Base-by-base conservation (phyloP, 2,888 invertebrate genomes). In the Thalpophila matura region DNA sequence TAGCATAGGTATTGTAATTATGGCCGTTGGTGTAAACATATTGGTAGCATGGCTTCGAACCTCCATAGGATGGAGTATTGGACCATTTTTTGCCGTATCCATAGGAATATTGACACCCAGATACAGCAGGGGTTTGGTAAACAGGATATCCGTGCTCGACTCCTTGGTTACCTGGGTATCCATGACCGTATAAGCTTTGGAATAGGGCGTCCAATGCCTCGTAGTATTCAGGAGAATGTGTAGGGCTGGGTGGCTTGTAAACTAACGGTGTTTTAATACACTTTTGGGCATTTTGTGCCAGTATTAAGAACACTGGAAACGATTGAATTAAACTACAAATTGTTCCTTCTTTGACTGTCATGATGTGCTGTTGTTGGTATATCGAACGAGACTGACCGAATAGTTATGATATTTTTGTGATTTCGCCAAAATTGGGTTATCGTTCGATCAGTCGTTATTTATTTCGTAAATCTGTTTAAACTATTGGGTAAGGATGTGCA, bases 221-320 rank as follows among this genome's bases (percentile, higher is more conserved):
- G 50, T 94, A 94, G 33, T 93, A 94, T 31, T 94, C 94, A 0
- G 95, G 93, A 0, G 94, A 85, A 7, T 88, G 92, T 0, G 94
- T 94, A 0, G 95, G 91, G 0, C 73, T 80, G 0, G 95, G 95
- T 0, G 93, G 95, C 33, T 92, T 91, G 57, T 95, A 95, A 0
- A 92, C 61, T 0, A 95, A 80, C 0, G 90, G 94, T 0, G 94
- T 94, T 54, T 91, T 87, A 0, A 94, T 33, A 64, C 95, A 95
- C 74, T 79, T 87, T 3, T 90, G 86, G 10, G 86, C 78, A 14
- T 93, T 94, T 54, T 95, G 95, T 0, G 93, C 94, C 3, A 95
- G 54, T 4, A 95, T 95, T 7, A 95, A 46, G 0, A 95, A 77
- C 0, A 94, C 89, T 0, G 95, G 95, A 14, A 95, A 95, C 0